Conservation (phyloP, 2,888 invertebrate species). For the Timema podura region DNA sequence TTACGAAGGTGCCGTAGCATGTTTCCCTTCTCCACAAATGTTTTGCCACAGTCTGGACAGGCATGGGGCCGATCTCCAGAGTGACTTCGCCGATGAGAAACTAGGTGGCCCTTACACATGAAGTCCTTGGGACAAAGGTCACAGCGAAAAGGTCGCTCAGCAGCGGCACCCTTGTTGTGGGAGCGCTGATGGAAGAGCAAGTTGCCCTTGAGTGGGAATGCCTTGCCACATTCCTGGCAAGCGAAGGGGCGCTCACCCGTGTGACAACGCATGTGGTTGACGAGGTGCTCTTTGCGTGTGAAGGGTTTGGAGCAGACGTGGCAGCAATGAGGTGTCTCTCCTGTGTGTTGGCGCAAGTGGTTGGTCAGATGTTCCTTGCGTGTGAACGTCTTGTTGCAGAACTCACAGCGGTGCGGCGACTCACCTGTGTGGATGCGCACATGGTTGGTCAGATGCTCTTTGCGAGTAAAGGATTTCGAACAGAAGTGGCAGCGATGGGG, state of each 20-base stretch:
- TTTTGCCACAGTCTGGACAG: constrained; percentile 69
- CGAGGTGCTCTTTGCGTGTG: constrained; percentile 42
- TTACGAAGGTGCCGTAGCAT: constrained; percentile 69
- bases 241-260: constrained; percentile 40
- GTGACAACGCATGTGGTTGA: constrained; percentile 40
- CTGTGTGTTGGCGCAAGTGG: constrained; percentile 65
- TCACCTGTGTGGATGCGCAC: constrained; percentile 60
- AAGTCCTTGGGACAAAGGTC: constrained; percentile 84
- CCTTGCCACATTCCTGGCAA: constrained; percentile 51
- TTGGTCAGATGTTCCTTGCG: constrained; percentile 69
- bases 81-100: constrained; percentile 84
- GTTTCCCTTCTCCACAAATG: constrained; percentile 77
- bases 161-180: constrained; percentile 54
- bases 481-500: constrained; percentile 82
- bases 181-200: constrained; percentile 67
- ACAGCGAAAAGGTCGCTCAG: constrained; percentile 79
- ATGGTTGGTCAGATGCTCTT: constrained; percentile 82
- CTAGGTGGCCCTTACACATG: constrained; percentile 75
- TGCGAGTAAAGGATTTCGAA: constrained; percentile 78
- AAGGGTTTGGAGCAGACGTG: constrained; percentile 71
- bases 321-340: constrained; percentile 67
- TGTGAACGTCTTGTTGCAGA: constrained; percentile 66
- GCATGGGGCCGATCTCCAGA: constrained; percentile 45
- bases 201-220: constrained; percentile 70
- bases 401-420: constrained; percentile 66